These are phyloP conservation scores for Conus canariensis DNA, from an alignment of 2,888 invertebrate species.

Conservation along the genomic window DNA sequence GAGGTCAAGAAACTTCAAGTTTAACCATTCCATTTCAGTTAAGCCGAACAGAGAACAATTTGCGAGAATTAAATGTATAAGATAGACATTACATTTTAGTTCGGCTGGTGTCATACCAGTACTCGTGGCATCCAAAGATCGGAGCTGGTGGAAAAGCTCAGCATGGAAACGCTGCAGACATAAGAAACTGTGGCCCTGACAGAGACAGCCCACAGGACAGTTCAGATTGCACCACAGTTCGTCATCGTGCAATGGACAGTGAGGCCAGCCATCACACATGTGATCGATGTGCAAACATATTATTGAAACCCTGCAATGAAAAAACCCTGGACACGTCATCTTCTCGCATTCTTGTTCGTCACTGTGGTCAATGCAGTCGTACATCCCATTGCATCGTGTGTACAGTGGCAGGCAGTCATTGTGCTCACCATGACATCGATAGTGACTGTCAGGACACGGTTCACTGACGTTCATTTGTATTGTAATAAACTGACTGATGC, in stretches of 20 bases:
- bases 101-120: background rate
- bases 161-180: background rate
- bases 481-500: background rate
- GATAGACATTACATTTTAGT: background rate
- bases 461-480: background rate
- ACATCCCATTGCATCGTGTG: slow-evolving; percentile 1
- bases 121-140: background rate
- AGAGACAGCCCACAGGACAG: background rate
- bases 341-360: background rate
- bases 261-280: slow-evolving; percentile 12
- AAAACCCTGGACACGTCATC: background rate
- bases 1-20: background rate
- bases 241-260: background rate
- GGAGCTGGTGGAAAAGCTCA: background rate
- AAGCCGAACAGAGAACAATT: background rate
- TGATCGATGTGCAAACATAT: background rate
- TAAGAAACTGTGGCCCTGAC: background rate
- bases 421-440: background rate
- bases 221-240: background rate
- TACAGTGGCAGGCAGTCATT: slow-evolving; percentile 12
- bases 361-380: background rate
- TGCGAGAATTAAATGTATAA: background rate
- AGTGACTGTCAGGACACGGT: background rate
- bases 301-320: background rate
- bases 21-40: background rate